phyloP scores from a whole-genome alignment of 1,140 invertebrate species.

The Euwallacea fornicatus region DNA sequence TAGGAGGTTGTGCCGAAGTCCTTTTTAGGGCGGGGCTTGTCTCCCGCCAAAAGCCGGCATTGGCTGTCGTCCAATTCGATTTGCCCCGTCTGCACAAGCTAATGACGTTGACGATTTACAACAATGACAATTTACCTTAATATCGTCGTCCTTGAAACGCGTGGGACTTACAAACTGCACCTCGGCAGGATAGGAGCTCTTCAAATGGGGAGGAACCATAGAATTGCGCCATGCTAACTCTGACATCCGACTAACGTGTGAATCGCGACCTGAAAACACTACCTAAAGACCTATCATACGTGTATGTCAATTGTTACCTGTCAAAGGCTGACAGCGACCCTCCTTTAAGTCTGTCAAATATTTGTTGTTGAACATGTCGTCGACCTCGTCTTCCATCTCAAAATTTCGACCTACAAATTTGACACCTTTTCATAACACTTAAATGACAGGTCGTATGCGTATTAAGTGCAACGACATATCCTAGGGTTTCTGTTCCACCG shows the following conservation, averaged over 20 bases:
- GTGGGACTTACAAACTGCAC: conserved; percentile 65
- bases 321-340: conserved; percentile 47
- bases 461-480: too few species aligned
- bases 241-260: conserved; percentile 57
- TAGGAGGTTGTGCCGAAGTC: conserved; percentile 68
- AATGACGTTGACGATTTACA: conserved; percentile 7
- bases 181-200: conserved; percentile 86
- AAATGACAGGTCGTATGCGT: too few species aligned
- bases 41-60: conserved; percentile 60
- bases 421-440: neutral
- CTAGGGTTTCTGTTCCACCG: neutral
- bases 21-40: conserved; percentile 58
- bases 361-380: conserved; percentile 77
- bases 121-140: conserved; percentile 62
- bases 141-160: conserved; percentile 68
- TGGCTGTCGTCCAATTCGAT: conserved; percentile 63
- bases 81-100: conserved; percentile 55
- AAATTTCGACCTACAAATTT: conserved; percentile 56
- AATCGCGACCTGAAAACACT: conserved; percentile 43
- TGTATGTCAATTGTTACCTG: neutral
- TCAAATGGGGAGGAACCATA: conserved; percentile 81
- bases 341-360: conserved; percentile 68
- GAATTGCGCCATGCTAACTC: conserved; percentile 84
- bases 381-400: conserved; percentile 80
- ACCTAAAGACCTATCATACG: neutral